Evolutionary conservation across 1,140 invertebrate species (phyloP), one percentile per base, ranked within the genome.

Genomic region (Halotydeus destructor): DNA sequence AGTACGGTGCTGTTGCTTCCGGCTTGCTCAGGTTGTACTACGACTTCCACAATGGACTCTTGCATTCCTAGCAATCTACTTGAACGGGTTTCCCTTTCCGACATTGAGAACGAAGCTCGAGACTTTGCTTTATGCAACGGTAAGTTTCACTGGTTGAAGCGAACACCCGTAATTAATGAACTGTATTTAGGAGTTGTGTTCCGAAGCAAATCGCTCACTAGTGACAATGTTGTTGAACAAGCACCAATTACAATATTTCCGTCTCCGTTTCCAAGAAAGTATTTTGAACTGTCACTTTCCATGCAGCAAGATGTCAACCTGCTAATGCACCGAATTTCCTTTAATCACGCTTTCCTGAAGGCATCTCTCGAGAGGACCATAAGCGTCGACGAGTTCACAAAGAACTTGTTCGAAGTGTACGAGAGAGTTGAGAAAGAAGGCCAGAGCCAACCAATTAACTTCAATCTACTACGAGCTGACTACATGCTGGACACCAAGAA

Each of bases 301-400:
- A 60, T 83, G 30, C 83, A 88, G 58, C 61, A 65, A 8, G 62
- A 75, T 26, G 63, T 91, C 5, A 89, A 91, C 63, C 68, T 76
- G 53, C 59, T 94, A 2, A 78, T 88, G 61, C 84, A 91, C 55
- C 75, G 72, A 61, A 76, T 91, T 31, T 78, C 85, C 5, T 71
- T 85, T 60, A 72, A 86, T 64, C 63, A 75, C 54, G 68, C 75
- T 34, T 93, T 93, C 60, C 62, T 94, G 5, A 64, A 65, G 12
- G 62, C 71, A 23, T 72, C 71, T 36, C 64, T 91, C 23, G 68
- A 58, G 55, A 66, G 80, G 55, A 82, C 79, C 0, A 70, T 89
- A n/a, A 63, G 78, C 65, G 77, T 75, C 5, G 88, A 94, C 64
- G 70, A 77, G 28, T 93, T 91, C 56, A 88, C 82, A 5, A 64